Base-by-base conservation (phyloP, 2,888 invertebrate species). In the Tenthredo livida region DNA sequence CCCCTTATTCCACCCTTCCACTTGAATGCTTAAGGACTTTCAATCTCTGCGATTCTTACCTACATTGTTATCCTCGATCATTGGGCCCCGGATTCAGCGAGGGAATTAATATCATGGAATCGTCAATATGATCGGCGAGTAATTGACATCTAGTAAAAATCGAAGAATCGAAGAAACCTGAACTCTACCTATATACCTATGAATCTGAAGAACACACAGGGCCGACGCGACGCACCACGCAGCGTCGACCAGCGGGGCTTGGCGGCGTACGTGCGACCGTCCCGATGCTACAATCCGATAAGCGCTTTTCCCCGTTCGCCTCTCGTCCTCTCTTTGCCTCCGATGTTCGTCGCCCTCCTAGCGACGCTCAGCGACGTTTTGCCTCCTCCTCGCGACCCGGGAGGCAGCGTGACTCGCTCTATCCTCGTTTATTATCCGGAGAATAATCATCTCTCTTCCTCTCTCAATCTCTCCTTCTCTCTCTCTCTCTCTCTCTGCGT, bases 251-350 rank as follows among this genome's bases (percentile, higher is more conserved):
- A 29, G 29, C 72, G 40, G 58, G 82, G 72, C 58, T 58, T 58
- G 43, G 58, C 43, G 89, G 88, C 87, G 90, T 91, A 91, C 90
- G 90, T 90, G 90, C 91, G 89, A 91, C 90, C 88, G 88, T 89
- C 87, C 88, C 90, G 91, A 91, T 91, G 87, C 90, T 90, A 89
- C 88, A 88, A 89, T 90, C 90, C 90, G 91, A 91, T 91, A 84
- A 75, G 67, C 75, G 84, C 65, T 29, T 43, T 54, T 43, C 50
- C 40, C 65, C 87, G 82, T 85, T 87, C 87, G 37, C 82, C 37
- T 83, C 29, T 80, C 70, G n/a, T 80, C 77, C 67, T 70, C 83
- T 47, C 47, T 54, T 65, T 83, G 33, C 82, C 43, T 40, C 67
- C 58, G 86, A 85, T 72, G 84, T 83, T 85, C 85, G 84, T 77